phyloP scores from a whole-genome alignment of 2,888 invertebrate species.

The Magallana nippona region DNA sequence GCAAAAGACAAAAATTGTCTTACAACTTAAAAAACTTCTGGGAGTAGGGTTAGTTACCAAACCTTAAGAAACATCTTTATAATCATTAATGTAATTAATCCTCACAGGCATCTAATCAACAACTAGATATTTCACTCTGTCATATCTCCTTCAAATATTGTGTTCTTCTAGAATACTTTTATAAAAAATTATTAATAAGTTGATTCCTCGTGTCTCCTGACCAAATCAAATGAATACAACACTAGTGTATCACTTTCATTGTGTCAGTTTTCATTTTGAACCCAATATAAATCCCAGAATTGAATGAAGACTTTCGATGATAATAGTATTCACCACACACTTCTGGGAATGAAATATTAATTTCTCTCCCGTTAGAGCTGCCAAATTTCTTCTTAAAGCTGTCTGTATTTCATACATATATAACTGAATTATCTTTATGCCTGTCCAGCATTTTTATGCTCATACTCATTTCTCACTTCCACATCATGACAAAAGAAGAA shows the following conservation, averaged over 20 bases:
- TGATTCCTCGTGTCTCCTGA: no score
- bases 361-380: background rate
- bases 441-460: background rate
- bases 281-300: background rate
- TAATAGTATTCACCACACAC: background rate
- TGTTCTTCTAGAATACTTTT: no score
- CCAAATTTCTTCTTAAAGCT: background rate
- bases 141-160: no score
- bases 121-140: no score
- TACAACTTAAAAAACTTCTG: no score
- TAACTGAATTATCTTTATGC: background rate
- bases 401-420: background rate
- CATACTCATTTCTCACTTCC: background rate
- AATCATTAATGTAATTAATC: no score
- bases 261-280: background rate
- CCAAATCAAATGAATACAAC: background rate
- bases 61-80: no score
- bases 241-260: background rate
- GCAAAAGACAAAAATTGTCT: no score
- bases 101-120: no score
- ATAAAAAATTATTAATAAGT: no score
- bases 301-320: background rate
- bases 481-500: slow-evolving; percentile 7
- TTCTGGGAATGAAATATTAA: background rate
- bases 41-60: no score